Evolutionary conservation across 2,113 vertebrate genomes (phyloP).

Genomic region (Anseranas semipalmata): DNA sequence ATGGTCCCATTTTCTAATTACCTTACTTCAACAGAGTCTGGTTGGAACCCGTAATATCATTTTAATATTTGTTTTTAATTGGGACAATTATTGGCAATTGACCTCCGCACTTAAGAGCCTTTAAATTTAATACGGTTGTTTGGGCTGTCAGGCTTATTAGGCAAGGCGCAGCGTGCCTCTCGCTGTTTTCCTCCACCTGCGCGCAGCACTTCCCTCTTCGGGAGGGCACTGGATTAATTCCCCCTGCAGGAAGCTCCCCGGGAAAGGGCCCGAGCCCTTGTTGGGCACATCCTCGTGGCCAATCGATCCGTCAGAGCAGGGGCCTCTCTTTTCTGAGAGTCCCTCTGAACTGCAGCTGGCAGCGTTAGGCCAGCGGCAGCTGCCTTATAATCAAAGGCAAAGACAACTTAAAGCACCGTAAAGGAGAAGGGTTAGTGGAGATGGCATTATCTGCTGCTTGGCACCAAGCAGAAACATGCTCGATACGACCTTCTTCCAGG

Average conservation of each 20-base stretch:
- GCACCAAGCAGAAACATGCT: conserved; percentile 39
- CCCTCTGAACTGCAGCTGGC: conserved; percentile 68
- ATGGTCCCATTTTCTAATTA: conserved; percentile 19
- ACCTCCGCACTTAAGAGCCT: conserved; percentile 41
- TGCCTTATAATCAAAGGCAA: conserved; percentile 65
- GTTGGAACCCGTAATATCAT: conserved; percentile 25
- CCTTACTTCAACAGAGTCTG: conserved; percentile 4
- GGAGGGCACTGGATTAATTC: background rate
- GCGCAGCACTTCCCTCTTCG: background rate
- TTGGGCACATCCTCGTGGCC: conserved; percentile 43
- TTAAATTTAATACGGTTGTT: conserved; percentile 37
- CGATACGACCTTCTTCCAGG: background rate
- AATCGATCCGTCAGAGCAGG: conserved; percentile 71
- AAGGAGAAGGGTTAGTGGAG: conserved; percentile 27
- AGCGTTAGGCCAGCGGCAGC: conserved; percentile 59
- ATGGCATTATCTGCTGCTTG: conserved; percentile 22
- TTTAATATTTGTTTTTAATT: conserved; percentile 69
- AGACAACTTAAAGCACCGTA: conserved; percentile 39
- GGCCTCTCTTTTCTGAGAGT: conserved; percentile 42
- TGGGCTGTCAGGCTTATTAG: background rate
- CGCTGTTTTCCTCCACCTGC: background rate
- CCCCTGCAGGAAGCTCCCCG: background rate
- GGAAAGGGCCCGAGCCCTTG: conserved; percentile 50
- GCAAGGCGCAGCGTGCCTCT: background rate
- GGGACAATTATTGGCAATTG: conserved; percentile 67